phyloP scores from a whole-genome alignment of 1,140 invertebrate genomes.

The Anagrus nilaparvatae region DNA sequence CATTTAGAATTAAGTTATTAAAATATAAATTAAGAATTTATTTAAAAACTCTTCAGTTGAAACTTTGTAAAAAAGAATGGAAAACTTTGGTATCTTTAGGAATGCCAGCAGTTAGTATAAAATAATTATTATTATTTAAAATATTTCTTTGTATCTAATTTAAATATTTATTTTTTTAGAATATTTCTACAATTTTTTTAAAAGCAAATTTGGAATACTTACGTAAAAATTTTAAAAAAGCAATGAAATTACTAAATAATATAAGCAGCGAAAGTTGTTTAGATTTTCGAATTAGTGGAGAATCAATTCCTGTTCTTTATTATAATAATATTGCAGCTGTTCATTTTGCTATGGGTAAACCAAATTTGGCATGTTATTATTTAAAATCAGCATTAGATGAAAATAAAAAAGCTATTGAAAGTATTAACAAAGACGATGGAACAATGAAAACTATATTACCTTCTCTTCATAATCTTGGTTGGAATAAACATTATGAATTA shows the following conservation, averaged over 20 bases:
- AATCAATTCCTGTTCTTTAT: conserved; percentile 59
- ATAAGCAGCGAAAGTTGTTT: conserved; percentile 38
- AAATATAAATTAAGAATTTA: conserved; percentile 49
- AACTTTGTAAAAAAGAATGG: conserved; percentile 41
- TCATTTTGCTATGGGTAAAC: conserved; percentile 77
- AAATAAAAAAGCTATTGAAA: conserved; percentile 55
- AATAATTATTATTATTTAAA: conserved; percentile 8
- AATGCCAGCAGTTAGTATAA: conserved; percentile 27
- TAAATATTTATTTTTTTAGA: conserved; percentile 37
- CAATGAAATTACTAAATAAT: conserved; percentile 55
- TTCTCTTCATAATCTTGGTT: conserved; percentile 49
- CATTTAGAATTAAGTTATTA: conserved; percentile 47
- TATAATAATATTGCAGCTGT: conserved; percentile 87
- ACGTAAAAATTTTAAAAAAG: conserved; percentile 55
- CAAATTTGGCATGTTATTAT: conserved; percentile 75
- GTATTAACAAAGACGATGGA: conserved; percentile 19
- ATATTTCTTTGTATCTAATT: not conserved
- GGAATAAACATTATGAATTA: conserved; percentile 64
- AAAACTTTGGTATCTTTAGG: conserved; percentile 33
- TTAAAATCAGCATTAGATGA: conserved; percentile 75
- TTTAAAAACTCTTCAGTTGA: conserved; percentile 44
- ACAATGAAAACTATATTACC: not conserved
- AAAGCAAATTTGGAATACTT: conserved; percentile 63
- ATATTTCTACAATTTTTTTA: conserved; percentile 51
- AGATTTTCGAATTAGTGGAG: conserved; percentile 49